Conservation (phyloP, 2,888 invertebrate genomes). For the Agrilus cyanescens region DNA sequence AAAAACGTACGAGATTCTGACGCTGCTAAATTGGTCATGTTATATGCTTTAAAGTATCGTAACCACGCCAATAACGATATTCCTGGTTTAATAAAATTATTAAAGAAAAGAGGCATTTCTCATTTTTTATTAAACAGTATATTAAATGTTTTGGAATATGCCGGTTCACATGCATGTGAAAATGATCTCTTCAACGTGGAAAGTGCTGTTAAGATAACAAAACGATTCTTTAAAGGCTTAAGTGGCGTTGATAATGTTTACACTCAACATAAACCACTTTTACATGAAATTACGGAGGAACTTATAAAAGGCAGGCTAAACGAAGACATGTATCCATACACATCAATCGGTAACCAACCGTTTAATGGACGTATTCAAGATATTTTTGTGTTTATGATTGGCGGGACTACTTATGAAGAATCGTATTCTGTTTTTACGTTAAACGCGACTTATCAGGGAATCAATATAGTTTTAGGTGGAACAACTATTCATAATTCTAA, state of each 20-base stretch:
- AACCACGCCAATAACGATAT: constrained; percentile 78
- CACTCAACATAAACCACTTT: constrained; percentile 92
- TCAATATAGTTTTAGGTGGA: constrained; percentile 78
- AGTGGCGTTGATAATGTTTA: constrained; percentile 98
- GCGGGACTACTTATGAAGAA: constrained; percentile 95
- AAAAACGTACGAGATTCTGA: constrained; percentile 62
- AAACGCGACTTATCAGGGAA: constrained; percentile 62
- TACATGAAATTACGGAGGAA: constrained; percentile 83
- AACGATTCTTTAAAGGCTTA: constrained; percentile 76
- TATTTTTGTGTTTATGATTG: constrained; percentile 91
- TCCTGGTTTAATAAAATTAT: constrained; percentile 57
- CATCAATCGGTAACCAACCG: constrained; percentile 46
- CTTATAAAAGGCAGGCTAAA: constrained; percentile 81
- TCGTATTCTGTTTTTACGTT: constrained; percentile 71
- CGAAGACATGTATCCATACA: constrained; percentile 72
- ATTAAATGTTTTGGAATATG: constrained; percentile 66
- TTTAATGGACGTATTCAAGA: constrained; percentile 66
- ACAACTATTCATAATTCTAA: constrained; percentile 81
- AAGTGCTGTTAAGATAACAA: constrained; percentile 80
- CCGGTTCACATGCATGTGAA: constrained; percentile 69
- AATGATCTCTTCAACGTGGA: constrained; percentile 75
- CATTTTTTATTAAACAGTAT: constrained; percentile 49
- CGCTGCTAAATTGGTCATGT: constrained; percentile 74
- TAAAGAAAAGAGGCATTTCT: constrained; percentile 61
- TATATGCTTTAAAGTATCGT: constrained; percentile 91